A percentile compares a stretch with the other conserved stretches of the same genome.
phyloP scores from a whole-genome alignment of 2,888 invertebrate species.

The Phyto melanocephala region DNA sequence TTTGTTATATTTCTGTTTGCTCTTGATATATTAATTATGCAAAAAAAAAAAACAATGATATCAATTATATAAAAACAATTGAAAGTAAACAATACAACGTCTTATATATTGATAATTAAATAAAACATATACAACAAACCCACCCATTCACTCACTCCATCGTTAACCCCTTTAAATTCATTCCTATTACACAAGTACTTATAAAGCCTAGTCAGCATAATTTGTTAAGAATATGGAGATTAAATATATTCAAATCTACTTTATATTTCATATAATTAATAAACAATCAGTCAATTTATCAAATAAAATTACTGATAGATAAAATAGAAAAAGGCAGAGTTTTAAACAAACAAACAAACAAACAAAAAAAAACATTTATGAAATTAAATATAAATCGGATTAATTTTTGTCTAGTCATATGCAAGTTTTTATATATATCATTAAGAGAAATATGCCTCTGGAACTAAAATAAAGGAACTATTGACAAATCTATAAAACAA shows the following conservation, averaged over 20 bases:
- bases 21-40: slow-evolving; percentile 31
- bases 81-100: slow-evolving; percentile 36
- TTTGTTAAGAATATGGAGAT: background rate
- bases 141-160: background rate
- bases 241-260: slow-evolving; percentile 5
- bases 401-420: too few species aligned
- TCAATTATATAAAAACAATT: slow-evolving; percentile 34
- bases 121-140: slow-evolving; percentile 40
- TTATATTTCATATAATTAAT: slow-evolving; percentile 36
- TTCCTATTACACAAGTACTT: too few species aligned
- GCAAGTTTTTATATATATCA: too few species aligned
- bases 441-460: too few species aligned
- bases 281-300: slow-evolving; percentile 44
- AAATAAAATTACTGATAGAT: background rate
- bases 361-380: too few species aligned
- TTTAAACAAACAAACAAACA: too few species aligned
- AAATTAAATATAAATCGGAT: too few species aligned
- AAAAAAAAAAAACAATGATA: background rate
- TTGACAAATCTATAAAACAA: too few species aligned
- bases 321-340: background rate
- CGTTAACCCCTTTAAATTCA: background rate
- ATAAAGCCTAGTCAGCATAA: background rate
- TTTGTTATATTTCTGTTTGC: background rate
- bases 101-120: slow-evolving; percentile 46
- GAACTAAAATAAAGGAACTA: too few species aligned